Evolutionary conservation across 2,888 invertebrate genomes (phyloP).

Genomic region (Dryomyza anilis): DNA sequence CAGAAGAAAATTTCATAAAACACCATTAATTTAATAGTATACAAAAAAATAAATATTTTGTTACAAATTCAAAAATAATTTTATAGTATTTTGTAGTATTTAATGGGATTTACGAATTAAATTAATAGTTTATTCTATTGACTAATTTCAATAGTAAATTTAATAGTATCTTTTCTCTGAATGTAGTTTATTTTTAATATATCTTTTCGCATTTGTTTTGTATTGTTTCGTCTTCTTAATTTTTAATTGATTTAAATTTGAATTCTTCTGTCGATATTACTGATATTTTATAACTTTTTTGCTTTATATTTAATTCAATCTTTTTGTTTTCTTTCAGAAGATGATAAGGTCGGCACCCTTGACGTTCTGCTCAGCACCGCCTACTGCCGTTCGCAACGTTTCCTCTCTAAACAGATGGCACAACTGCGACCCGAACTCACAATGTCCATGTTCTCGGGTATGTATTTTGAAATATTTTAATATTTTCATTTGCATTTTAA

Average conservation of each 20-base stretch:
- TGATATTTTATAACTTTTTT: not conserved
- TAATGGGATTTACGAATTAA: too few species aligned
- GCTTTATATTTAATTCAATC: not conserved
- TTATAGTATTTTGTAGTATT: too few species aligned
- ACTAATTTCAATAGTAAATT: too few species aligned
- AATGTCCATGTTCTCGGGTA: conserved; percentile 99
- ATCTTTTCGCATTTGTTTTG: too few species aligned
- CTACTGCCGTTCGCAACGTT: conserved; percentile 91
- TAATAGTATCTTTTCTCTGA: too few species aligned
- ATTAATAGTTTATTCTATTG: too few species aligned
- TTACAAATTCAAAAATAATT: too few species aligned
- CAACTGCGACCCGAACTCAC: conserved; percentile 95
- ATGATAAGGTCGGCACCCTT: conserved; percentile 70
- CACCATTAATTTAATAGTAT: too few species aligned
- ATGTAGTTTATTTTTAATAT: too few species aligned
- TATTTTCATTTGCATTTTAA: not conserved
- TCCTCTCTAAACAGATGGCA: conserved; percentile 89
- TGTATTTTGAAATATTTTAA: too few species aligned
- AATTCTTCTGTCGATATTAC: not conserved
- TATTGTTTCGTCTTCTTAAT: not conserved
- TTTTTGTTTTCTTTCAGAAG: conserved; percentile 48
- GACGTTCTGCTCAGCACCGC: conserved; percentile 85
- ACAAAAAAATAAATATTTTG: too few species aligned
- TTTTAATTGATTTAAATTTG: not conserved
- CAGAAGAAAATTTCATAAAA: too few species aligned